These are phyloP conservation scores for Andrena dorsata DNA, from an alignment of 2,888 invertebrate genomes.

Conservation along the genomic window DNA sequence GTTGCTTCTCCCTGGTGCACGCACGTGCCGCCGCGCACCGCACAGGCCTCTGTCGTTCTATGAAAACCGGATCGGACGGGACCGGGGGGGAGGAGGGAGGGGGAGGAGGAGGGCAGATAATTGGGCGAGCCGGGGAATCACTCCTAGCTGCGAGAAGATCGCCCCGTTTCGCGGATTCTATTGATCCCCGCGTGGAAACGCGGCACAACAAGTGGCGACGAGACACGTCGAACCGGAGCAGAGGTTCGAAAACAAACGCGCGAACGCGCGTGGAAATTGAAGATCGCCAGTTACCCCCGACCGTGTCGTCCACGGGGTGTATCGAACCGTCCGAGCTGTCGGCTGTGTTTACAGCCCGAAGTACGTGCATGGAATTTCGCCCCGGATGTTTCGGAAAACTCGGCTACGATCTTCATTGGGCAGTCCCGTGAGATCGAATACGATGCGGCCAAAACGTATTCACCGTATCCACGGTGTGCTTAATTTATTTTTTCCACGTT, in stretches of 20 bases:
- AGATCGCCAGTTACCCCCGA: slow-evolving; percentile 44
- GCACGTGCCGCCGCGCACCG: slow-evolving; percentile 53
- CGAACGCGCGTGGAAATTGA: slow-evolving; percentile 49
- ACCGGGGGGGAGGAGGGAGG: background rate
- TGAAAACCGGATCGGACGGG: slow-evolving; percentile 5
- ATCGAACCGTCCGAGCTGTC: slow-evolving; percentile 34
- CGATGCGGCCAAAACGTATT: slow-evolving; percentile 23
- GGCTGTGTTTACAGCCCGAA: slow-evolving; percentile 43
- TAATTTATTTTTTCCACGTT: no score
- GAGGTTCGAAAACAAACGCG: slow-evolving; percentile 37
- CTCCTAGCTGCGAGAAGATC: slow-evolving; percentile 41
- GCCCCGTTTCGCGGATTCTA: slow-evolving; percentile 34
- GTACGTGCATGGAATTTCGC: slow-evolving; percentile 39
- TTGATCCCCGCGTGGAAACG: slow-evolving; percentile 21
- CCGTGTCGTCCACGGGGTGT: background rate
- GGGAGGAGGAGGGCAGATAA: slow-evolving; percentile 16
- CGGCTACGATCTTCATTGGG: slow-evolving; percentile 17
- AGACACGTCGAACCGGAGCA: slow-evolving; percentile 27
- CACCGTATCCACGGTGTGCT: no score
- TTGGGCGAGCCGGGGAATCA: slow-evolving; percentile 14
- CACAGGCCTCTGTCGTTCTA: slow-evolving; percentile 16
- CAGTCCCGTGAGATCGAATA: slow-evolving; percentile 12
- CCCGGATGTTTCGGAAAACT: slow-evolving; percentile 13
- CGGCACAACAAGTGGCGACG: slow-evolving; percentile 54
- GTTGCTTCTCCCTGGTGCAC: slow-evolving; percentile 41